Conservation (phyloP, 2,797 vertebrate species). For the Oryzias dopingdopingensis region DNA sequence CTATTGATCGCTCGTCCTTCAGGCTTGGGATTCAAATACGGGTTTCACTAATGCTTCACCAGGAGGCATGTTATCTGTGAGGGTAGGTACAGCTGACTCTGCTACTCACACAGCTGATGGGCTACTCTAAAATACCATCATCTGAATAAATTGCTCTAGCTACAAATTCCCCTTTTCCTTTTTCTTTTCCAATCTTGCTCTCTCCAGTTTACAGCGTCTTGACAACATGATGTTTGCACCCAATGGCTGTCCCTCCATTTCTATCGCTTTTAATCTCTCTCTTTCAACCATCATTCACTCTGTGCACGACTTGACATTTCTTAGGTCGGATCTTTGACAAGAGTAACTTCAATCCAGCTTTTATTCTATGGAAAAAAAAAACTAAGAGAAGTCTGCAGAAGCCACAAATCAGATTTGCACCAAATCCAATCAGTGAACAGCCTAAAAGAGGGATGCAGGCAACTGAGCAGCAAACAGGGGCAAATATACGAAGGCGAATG, state of each 20-base stretch:
- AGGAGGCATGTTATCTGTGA: conserved; percentile 8
- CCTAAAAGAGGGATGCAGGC: no score
- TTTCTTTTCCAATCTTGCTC: not conserved
- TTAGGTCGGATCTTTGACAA: not conserved
- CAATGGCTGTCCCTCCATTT: conserved; percentile 39
- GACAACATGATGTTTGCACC: conserved; percentile 10
- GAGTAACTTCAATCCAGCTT: not conserved
- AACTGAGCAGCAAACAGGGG: no score
- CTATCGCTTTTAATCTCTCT: conserved; percentile 30
- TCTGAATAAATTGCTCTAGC: conserved; percentile 35
- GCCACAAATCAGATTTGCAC: no score
- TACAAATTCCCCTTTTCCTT: not conserved
- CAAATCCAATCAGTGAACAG: no score
- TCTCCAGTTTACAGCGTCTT: conserved; percentile 4
- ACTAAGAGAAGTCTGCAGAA: no score
- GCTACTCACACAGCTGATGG: conserved; percentile 24
- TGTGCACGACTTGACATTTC: not conserved
- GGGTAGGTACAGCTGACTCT: conserved; percentile 36
- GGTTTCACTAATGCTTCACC: conserved; percentile 2
- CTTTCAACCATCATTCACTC: conserved; percentile 17
- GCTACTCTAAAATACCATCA: conserved; percentile 33
- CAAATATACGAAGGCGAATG: no score
- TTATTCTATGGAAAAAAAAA: not conserved
- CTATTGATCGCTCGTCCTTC: conserved; percentile 30
- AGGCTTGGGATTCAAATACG: conserved; percentile 27